These are phyloP conservation scores for Dasypolia templi DNA, from an alignment of 2,888 invertebrate species.

Conservation along the genomic window DNA sequence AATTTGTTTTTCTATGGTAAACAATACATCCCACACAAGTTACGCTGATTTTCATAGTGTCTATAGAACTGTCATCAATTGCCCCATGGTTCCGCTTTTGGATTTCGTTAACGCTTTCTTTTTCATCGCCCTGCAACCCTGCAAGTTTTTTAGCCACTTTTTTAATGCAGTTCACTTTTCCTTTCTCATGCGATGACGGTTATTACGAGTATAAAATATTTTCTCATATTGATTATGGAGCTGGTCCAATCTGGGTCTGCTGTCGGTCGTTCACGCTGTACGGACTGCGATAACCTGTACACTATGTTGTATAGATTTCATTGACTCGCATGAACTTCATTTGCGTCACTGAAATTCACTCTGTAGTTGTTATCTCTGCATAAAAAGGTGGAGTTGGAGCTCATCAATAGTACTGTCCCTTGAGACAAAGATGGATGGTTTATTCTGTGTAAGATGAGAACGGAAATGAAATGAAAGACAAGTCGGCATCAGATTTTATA, in stretches of 20 bases:
- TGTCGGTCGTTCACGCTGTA: conserved; percentile 70
- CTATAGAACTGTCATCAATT: background rate
- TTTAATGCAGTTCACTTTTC: conserved; percentile 49
- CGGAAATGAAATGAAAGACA: background rate
- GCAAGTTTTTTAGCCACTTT: conserved; percentile 3
- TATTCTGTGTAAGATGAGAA: background rate
- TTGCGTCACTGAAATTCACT: conserved; percentile 52
- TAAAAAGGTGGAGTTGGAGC: conserved; percentile 32
- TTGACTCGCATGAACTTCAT: conserved; percentile 63
- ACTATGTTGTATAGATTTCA: conserved; percentile 69
- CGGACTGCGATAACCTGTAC: conserved; percentile 66
- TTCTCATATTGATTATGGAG: conserved; percentile 57
- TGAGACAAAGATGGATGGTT: background rate
- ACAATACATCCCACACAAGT: background rate
- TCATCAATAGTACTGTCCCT: background rate
- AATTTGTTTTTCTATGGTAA: background rate
- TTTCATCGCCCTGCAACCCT: conserved; percentile 1
- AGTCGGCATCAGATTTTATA: background rate
- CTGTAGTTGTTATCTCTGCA: conserved; percentile 42
- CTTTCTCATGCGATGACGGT: conserved; percentile 33
- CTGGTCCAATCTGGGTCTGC: conserved; percentile 68
- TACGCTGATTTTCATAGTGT: background rate
- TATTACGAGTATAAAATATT: conserved; percentile 51
- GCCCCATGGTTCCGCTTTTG: background rate
- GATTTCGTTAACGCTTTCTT: conserved; percentile 1